These are phyloP conservation scores for Macrocentrus cingulum DNA, from an alignment of 1,140 invertebrate species.

Conservation along the genomic window DNA sequence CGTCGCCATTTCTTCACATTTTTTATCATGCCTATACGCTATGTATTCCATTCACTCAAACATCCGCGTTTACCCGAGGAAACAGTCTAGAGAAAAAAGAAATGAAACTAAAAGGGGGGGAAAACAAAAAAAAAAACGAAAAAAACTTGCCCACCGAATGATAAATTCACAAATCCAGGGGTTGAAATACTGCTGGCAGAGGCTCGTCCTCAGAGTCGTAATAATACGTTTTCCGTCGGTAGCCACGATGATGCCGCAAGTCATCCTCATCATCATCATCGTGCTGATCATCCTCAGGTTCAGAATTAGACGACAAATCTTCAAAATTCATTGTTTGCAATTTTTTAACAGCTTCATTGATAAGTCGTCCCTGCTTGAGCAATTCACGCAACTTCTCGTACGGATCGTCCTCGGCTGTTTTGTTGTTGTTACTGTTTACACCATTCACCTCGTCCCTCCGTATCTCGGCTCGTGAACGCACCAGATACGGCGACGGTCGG, in stretches of 20 bases:
- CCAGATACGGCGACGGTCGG: slow-evolving; percentile 66
- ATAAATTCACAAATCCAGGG: slow-evolving; percentile 39
- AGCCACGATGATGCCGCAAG: slow-evolving; percentile 68
- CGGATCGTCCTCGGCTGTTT: slow-evolving; percentile 29
- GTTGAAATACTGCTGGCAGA: slow-evolving; percentile 38
- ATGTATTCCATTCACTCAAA: too few species aligned
- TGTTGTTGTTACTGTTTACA: slow-evolving; percentile 7
- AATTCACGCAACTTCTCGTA: slow-evolving; percentile 1
- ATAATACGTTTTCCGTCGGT: slow-evolving; percentile 56
- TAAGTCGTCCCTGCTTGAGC: slow-evolving; percentile 20
- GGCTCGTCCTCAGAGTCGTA: slow-evolving; percentile 41
- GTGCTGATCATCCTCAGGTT: slow-evolving; percentile 35
- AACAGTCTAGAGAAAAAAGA: too few species aligned
- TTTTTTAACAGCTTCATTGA: slow-evolving; percentile 24
- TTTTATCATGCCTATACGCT: too few species aligned
- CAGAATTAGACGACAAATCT: slow-evolving; percentile 1
- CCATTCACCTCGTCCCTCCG: not conserved
- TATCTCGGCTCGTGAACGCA: slow-evolving; percentile 44
- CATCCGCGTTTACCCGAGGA: too few species aligned
- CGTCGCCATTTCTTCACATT: not conserved
- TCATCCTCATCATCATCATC: slow-evolving; percentile 46
- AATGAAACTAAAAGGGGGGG: not conserved
- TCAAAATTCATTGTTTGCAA: slow-evolving; percentile 18
- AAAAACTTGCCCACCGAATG: not conserved
- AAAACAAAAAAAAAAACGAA: not conserved